Conservation (phyloP, 1,140 invertebrate species). For the Brachionus koreanus region DNA sequence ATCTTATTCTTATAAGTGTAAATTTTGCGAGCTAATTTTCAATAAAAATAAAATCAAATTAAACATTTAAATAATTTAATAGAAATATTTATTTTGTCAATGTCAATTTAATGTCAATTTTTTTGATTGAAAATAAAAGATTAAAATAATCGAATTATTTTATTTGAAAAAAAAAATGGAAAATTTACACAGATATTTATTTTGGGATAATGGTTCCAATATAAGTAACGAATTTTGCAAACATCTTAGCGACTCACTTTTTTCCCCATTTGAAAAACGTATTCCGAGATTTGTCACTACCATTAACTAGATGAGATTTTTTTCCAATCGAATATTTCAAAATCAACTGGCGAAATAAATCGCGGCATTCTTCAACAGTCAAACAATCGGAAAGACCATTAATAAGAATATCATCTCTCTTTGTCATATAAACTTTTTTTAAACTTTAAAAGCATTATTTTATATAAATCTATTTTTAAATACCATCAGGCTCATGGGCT, state of each 20-base stretch:
- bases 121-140: too few species aligned
- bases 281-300: neutral
- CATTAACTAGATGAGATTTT: neutral
- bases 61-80: too few species aligned
- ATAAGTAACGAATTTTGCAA: too few species aligned
- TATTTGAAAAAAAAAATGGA: too few species aligned
- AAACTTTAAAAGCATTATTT: neutral
- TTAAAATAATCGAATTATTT: too few species aligned
- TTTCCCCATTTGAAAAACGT: neutral
- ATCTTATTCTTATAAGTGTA: too few species aligned
- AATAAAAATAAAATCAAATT: too few species aligned
- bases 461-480: neutral
- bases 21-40: too few species aligned
- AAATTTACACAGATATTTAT: too few species aligned
- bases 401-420: neutral
- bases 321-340: neutral
- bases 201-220: too few species aligned
- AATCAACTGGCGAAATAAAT: neutral
- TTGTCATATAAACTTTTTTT: neutral
- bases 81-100: too few species aligned
- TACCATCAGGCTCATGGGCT: neutral
- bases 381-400: neutral
- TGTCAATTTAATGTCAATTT: too few species aligned
- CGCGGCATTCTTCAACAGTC: constrained; percentile 22
- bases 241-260: neutral